Conservation (phyloP, 2,888 invertebrate species). For the Cephalotes varians region DNA sequence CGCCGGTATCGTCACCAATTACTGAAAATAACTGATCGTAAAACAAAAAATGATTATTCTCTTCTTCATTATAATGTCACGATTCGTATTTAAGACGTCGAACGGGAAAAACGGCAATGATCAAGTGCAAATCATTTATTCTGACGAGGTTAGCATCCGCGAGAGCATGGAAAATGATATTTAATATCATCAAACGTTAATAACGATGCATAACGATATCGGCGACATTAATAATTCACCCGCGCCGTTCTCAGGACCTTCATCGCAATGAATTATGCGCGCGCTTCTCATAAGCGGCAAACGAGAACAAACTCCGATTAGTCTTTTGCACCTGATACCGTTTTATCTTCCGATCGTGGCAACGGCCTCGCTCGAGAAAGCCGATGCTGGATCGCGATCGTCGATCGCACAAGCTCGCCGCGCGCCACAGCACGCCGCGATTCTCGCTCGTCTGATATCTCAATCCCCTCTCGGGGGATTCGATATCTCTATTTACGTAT, state of each 20-base stretch:
- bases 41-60: background rate
- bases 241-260: constrained; percentile 37
- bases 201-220: constrained; percentile 25
- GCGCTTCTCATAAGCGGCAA: constrained; percentile 47
- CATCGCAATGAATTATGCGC: constrained; percentile 44
- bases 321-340: constrained; percentile 53
- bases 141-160: background rate
- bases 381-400: constrained; percentile 45
- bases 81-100: background rate
- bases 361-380: constrained; percentile 47
- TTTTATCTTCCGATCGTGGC: constrained; percentile 54
- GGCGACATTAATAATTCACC: constrained; percentile 49
- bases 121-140: constrained; percentile 5
- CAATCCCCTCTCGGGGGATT: constrained; percentile 48
- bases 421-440: background rate
- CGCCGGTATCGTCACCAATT: background rate
- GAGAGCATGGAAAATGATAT: background rate
- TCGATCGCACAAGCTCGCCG: constrained; percentile 28
- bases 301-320: constrained; percentile 51
- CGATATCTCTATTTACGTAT: constrained; percentile 52
- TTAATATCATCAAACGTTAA: constrained; percentile 24
- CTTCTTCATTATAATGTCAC: background rate
- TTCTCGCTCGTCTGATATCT: constrained; percentile 43
- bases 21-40: background rate
- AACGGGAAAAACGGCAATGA: background rate